Base-by-base conservation (phyloP, 2,888 invertebrate species). In the Synergus itoensis region DNA sequence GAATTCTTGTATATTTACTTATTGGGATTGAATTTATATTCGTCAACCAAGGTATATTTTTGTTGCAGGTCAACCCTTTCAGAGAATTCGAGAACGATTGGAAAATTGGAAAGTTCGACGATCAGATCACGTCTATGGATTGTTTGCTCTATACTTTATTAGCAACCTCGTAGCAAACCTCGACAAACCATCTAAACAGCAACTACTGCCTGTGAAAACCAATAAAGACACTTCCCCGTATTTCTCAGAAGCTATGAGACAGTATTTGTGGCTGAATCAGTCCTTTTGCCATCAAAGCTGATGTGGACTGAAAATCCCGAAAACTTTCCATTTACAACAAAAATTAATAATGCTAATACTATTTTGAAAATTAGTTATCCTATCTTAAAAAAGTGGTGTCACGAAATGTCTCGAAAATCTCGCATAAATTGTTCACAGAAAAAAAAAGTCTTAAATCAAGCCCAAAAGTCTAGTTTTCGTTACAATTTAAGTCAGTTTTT, bases 81-180 rank as follows among this genome's bases (percentile, higher is more conserved):
- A 18, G 18, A n/a, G n/a, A 18, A 65, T 65, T 40, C n/a, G n/a
- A 41, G 18, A 18, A 41, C 11, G n/a, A 65, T 41, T 65, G 64
- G 48, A 8, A n/a, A n/a, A 73, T n/a, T 69, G 69, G n/a, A 45
- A 76, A 65, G 48, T 21, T 69, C 67, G 62, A 78, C 28, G 60
- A 81, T 79, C 76, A 78, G 82, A 84, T 85, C 84, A 85, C 84
- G 85, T 83, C 79, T 81, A 80, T 60, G 78, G 80, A 79, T 81
- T 86, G 85, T 86, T 87, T 87, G 83, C 86, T 81, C 84, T 81
- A 81, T 84, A 83, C 85, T 84, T 87, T 87, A 87, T 87, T 86
- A 87, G 85, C 82, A 77, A 84, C 79, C 82, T 82, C 80, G 48
- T 80, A 83, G 80, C 73, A 36, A 53, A 81, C 63, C 78, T 83